These are phyloP conservation scores for Carcharodon carcharias DNA, from an alignment of 2,797 vertebrate species.

Conservation along the genomic window DNA sequence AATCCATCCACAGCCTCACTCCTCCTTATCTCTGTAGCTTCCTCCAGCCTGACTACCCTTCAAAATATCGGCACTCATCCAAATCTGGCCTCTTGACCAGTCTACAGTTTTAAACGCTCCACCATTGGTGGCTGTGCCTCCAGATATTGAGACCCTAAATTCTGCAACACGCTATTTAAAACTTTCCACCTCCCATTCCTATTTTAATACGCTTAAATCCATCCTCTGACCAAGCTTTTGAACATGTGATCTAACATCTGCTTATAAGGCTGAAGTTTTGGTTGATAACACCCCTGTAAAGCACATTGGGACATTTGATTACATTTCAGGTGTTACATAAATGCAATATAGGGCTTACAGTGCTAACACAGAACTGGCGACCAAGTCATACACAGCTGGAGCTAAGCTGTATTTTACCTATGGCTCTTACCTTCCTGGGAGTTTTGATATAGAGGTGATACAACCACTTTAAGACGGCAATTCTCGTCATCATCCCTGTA, in stretches of 20 bases:
- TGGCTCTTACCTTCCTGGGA: conserved; percentile 72
- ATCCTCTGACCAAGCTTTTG: too few relatives aligned
- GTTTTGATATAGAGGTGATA: conserved; percentile 98
- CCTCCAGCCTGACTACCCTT: background rate
- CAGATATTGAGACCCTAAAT: background rate
- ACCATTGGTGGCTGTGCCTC: background rate
- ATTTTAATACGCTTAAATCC: background rate
- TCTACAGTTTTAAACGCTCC: background rate
- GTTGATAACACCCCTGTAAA: background rate
- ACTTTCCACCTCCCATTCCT: background rate
- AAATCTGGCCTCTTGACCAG: background rate
- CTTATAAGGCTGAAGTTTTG: background rate
- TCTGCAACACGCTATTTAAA: background rate
- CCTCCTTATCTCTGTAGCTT: too few relatives aligned
- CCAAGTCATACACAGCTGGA: background rate
- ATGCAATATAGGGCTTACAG: background rate
- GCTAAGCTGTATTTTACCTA: background rate
- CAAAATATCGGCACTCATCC: background rate
- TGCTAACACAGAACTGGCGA: background rate
- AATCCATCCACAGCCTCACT: too few relatives aligned
- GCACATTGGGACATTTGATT: too few relatives aligned
- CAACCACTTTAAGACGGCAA: conserved; percentile 93
- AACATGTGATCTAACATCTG: background rate
- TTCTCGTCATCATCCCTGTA: conserved; percentile 97
- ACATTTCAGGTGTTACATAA: background rate